Conservation (phyloP, 2,797 vertebrate genomes). For the Schizopygopsis malacanthus region DNA sequence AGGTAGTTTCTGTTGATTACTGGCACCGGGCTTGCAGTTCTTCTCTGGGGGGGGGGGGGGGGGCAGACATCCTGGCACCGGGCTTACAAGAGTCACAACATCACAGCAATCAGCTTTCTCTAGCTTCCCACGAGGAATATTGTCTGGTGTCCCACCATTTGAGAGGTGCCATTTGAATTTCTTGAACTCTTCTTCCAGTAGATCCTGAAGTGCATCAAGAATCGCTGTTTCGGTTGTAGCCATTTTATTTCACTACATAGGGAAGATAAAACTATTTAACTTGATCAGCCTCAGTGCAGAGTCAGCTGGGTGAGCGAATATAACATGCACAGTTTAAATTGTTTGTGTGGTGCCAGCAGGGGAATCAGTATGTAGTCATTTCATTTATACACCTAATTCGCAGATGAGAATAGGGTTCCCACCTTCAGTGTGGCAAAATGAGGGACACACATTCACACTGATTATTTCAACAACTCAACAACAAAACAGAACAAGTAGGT, state of each 20-base stretch:
- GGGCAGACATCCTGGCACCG: no score
- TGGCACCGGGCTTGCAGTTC: no score
- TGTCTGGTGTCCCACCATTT: rapidly evolving
- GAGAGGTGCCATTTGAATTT: conserved; percentile 31
- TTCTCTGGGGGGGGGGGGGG: no score
- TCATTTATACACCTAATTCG: not conserved
- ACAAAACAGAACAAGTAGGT: no score
- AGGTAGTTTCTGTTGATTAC: no score
- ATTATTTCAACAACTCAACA: no score
- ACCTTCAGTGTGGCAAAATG: no score
- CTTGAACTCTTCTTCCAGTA: not conserved
- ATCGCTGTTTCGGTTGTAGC: not conserved
- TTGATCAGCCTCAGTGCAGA: no score
- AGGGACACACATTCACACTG: no score
- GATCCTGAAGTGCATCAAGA: not conserved
- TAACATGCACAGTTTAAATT: no score
- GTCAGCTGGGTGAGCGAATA: no score
- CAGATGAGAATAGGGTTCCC: not conserved
- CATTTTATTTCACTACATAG: conserved; percentile 42
- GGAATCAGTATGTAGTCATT: not conserved
- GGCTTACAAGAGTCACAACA: not conserved
- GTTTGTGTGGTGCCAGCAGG: no score
- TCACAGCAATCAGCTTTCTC: rapidly evolving
- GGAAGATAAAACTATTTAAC: not conserved
- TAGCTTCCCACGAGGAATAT: conserved; percentile 18